Conservation (phyloP, 2,888 invertebrate genomes). For the Autographa pulchrina region DNA sequence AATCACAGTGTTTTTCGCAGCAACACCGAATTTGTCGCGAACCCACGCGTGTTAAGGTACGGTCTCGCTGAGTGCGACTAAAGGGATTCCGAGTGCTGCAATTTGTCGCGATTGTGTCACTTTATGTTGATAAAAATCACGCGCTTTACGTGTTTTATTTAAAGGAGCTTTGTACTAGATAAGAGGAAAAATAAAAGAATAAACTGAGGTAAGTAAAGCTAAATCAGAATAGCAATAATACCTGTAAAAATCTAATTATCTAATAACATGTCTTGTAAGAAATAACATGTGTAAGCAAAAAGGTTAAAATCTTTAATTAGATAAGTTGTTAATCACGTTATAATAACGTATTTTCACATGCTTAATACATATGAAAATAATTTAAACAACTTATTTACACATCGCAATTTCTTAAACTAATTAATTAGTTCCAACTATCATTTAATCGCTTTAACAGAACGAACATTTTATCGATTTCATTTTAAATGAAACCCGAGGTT, state of each 20-base stretch:
- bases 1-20: conserved; percentile 57
- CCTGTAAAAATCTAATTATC: neutral
- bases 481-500: conserved; percentile 59
- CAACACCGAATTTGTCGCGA: conserved; percentile 54
- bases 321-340: no score
- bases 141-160: neutral
- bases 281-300: no score
- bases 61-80: conserved; percentile 39
- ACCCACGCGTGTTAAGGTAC: conserved; percentile 45
- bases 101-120: conserved; percentile 36
- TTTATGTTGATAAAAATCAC: conserved; percentile 23
- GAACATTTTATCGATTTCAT: conserved; percentile 57
- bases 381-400: neutral
- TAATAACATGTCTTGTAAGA: no score
- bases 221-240: neutral
- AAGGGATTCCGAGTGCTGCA: conserved; percentile 27
- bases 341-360: no score
- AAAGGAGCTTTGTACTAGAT: neutral
- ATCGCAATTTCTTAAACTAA: neutral
- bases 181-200: neutral
- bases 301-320: no score
- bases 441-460: conserved; percentile 27
- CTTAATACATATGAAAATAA: neutral
- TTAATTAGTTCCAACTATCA: neutral
- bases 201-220: neutral